Base-by-base conservation (phyloP, 1,140 invertebrate genomes). In the Drosophila kanapiae region DNA sequence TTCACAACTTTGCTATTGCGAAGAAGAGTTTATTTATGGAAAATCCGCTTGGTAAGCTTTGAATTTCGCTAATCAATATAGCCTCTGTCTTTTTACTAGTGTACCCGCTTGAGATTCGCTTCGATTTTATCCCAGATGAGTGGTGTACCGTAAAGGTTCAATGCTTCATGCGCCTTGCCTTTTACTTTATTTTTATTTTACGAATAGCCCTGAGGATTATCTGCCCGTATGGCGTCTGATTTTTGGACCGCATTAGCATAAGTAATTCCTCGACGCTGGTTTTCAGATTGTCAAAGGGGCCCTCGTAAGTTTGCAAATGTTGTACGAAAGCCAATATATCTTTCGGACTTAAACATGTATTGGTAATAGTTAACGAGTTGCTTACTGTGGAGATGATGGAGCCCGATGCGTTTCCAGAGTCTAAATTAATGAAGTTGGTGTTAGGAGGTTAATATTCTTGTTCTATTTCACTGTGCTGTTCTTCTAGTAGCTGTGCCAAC, bases 91-190 rank as follows among this genome's bases (percentile, higher is more conserved):
- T n/a, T n/a, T n/a, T n/a, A n/a, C n/a, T n/a, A n/a, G n/a, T n/a
- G n/a, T n/a, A n/a, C n/a, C n/a, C n/a, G n/a, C n/a, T n/a, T n/a
- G n/a, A n/a, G n/a, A n/a, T n/a, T n/a, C n/a, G n/a, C n/a, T n/a
- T n/a, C n/a, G n/a, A n/a, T n/a, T n/a, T n/a, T 35, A 7, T 60
- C 45, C 58, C n/a, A 35, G n/a, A 49, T 62, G n/a, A 62, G 45
- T 38, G 45, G 45, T 38, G 59, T 62, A 40, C 27, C 45, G 6
- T 45, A 62, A 37, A 49, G 59, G 33, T 5, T 9, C 37, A 62
- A 49, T 40, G 45, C 59, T 27, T 49, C 59, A 16, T 62, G 18
- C 38, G 45, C 59, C 35, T 29, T 61, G 31, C 59, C 59, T 33
- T 48, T 61, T n/a, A 58, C 14, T 31, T 43, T 61, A 48, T 61